Conservation (phyloP, 1,140 invertebrate genomes). For the Neotoxoptera formosana region DNA sequence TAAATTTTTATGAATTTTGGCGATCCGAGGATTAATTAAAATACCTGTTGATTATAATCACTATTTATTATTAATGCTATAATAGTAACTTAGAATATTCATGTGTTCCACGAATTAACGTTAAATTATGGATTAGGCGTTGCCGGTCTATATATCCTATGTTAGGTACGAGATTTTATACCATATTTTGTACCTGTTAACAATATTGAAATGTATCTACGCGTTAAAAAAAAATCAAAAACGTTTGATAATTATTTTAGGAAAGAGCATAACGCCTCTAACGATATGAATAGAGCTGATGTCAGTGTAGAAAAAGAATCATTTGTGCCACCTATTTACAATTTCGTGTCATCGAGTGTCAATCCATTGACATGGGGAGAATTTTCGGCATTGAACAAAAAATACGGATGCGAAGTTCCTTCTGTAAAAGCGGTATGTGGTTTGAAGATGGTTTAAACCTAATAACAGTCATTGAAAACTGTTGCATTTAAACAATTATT, state of each 20-base stretch:
- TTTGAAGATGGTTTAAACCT: background rate
- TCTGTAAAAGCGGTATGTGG: slow-evolving; percentile 6
- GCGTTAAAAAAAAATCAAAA: background rate
- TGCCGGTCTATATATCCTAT: background rate
- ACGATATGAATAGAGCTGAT: background rate
- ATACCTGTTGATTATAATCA: no score
- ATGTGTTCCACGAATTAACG: background rate
- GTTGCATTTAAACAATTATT: background rate
- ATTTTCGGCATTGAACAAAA: slow-evolving; percentile 64
- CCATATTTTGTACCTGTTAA: background rate
- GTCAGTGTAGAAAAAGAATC: background rate
- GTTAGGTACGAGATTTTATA: no score
- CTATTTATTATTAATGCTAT: no score
- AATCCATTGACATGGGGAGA: slow-evolving; percentile 74
- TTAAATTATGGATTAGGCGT: background rate
- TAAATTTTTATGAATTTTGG: no score
- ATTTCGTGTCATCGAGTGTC: slow-evolving; percentile 74
- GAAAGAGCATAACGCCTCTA: background rate
- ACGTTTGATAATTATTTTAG: slow-evolving; percentile 62
- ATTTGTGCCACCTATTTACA: slow-evolving; percentile 68
- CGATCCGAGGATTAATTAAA: no score
- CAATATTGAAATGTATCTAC: background rate
- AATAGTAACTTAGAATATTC: no score
- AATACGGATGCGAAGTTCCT: background rate
- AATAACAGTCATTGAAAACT: background rate